phyloP scores from a whole-genome alignment of 2,888 invertebrate genomes.

The Heteromyza rotundicornis region DNA sequence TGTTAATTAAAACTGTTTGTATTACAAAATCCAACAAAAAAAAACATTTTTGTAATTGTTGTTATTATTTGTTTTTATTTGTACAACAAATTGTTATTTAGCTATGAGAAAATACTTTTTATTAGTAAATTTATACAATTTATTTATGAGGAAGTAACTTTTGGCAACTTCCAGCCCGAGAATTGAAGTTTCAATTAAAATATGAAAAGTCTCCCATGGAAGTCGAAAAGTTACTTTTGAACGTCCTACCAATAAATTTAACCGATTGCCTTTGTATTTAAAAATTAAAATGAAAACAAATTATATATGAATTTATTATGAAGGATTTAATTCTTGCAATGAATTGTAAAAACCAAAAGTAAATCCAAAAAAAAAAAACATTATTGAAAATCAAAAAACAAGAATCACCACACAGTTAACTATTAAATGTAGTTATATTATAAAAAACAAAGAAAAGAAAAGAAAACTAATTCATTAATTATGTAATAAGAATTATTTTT shows the following conservation, averaged over 20 bases:
- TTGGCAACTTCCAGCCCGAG: too few relatives aligned
- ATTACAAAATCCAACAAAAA: conserved; percentile 6
- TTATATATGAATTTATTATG: conserved; percentile 27
- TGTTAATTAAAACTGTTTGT: conserved; percentile 13
- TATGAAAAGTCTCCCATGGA: conserved; percentile 23
- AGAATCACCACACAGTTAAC: conserved; percentile 43
- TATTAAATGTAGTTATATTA: conserved; percentile 51
- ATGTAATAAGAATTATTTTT: conserved; percentile 50
- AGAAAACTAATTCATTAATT: conserved; percentile 31
- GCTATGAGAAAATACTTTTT: neutral
- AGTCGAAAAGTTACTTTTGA: conserved; percentile 26
- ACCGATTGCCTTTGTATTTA: conserved; percentile 53
- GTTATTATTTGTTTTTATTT: conserved; percentile 5
- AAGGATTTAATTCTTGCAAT: conserved; percentile 30
- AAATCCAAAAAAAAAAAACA: neutral
- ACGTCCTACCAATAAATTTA: conserved; percentile 20
- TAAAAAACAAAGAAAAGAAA: conserved; percentile 26
- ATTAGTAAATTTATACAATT: conserved; percentile 3
- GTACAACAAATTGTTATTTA: neutral
- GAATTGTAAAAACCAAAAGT: neutral
- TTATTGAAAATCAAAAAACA: neutral
- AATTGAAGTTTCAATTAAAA: too few relatives aligned
- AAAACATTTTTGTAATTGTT: neutral
- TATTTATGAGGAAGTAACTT: conserved; percentile 19
- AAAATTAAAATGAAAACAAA: conserved; percentile 38